phyloP scores from a whole-genome alignment of 2,888 invertebrate genomes.

The Mamestra brassicae region DNA sequence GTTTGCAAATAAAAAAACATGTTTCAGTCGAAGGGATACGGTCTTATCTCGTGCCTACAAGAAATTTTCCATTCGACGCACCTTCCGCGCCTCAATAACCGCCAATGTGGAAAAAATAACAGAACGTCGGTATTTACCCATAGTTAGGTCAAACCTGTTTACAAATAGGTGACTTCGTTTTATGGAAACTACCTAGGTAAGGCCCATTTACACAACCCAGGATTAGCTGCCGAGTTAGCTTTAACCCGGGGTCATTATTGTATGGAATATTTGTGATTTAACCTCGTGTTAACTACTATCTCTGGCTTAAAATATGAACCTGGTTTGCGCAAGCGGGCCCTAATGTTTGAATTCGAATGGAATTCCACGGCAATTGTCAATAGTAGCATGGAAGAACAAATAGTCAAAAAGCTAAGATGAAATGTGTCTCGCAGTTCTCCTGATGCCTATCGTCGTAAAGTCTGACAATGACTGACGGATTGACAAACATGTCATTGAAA shows the following conservation, averaged over 20 bases:
- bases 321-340: neutral
- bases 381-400: neutral
- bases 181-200: neutral
- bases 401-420: neutral
- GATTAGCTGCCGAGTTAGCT: too few species aligned
- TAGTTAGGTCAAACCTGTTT: slow-evolving; percentile 31
- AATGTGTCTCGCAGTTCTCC: neutral
- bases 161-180: neutral
- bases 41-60: slow-evolving; percentile 40
- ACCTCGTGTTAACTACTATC: too few species aligned
- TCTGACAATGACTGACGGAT: neutral
- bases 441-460: neutral
- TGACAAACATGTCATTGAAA: too few species aligned
- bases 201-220: neutral
- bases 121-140: neutral
- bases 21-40: slow-evolving; percentile 10
- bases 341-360: neutral
- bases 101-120: neutral
- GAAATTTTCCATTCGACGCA: slow-evolving; percentile 52
- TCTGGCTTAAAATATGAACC: neutral
- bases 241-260: too few species aligned
- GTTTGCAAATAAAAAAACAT: slow-evolving; percentile 47
- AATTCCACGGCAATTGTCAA: neutral
- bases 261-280: neutral
- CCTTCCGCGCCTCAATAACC: slow-evolving; percentile 34